Base-by-base conservation (phyloP, 53 echinoderm and acorn worm genomes). In the Paracentrotus lividus region DNA sequence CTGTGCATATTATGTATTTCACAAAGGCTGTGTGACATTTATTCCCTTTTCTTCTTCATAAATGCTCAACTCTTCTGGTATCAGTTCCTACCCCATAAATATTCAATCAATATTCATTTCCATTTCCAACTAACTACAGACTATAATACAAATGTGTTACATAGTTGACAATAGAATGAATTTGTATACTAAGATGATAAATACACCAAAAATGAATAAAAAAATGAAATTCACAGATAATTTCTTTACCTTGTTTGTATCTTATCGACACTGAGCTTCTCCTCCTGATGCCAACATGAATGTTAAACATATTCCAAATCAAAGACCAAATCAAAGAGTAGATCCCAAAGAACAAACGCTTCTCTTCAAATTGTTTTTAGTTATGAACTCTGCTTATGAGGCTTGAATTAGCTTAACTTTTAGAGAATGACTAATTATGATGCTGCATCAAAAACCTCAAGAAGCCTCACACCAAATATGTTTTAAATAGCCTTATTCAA, bases 401-500 rank as follows among this genome's bases (percentile, higher is more conserved):
- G 49, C 47, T 45, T 81, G 47, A n/a, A 47, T 12, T 20, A n/a
- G 38, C 72, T 72, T 72, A 18, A n/a, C n/a, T n/a, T n/a, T 27
- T 47, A 81, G 47, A 81, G 8, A 47, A 47, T 81, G 81, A 81
- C 81, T 81, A 81, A 81, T 81, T 81, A 45, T n/a, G 47, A 47
- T 47, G 47, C 72, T 81, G 49, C 81, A 23, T n/a, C 21, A 26
- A 55, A 81, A 81, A 45, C 81, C 81, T 45, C 81, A 81, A 44
- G 81, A n/a, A 81, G 45, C 47, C 47, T n/a, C 3, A 20, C 26
- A 8, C 72, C 21, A 81, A 10, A 76, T 38, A 31, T 18, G 23
- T 68, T 36, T 76, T 42, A 36, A 20, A 40, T 42, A 76, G 76
- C 42, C 76, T 76, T 42, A 42, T 21, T 76, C 76, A 26, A 76